Evolutionary conservation across 2,113 vertebrate species (phyloP).

Genomic region (Chamaea fasciata): DNA sequence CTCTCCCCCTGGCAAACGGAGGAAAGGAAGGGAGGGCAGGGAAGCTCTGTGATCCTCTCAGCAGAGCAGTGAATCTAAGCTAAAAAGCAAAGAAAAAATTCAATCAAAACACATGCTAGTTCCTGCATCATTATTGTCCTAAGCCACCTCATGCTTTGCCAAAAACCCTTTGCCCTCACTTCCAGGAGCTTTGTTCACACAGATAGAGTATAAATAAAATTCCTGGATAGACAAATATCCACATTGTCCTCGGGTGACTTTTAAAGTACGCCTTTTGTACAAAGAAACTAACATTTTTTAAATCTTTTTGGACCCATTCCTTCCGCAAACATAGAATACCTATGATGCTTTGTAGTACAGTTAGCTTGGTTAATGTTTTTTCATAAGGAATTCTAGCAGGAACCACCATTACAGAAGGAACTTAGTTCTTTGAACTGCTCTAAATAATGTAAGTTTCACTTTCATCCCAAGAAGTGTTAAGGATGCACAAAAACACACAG

Average conservation of each 20-base stretch:
- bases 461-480: slow-evolving; percentile 64
- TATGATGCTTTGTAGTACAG: slow-evolving; percentile 44
- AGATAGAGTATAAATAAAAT: slow-evolving; percentile 44
- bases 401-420: slow-evolving; percentile 53
- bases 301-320: slow-evolving; percentile 41
- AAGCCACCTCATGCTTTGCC: slow-evolving; percentile 17
- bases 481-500: slow-evolving; percentile 66
- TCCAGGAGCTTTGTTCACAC: slow-evolving; percentile 48
- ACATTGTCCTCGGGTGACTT: slow-evolving; percentile 32
- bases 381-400: slow-evolving; percentile 53
- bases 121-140: slow-evolving; percentile 41
- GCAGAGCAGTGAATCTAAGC: slow-evolving; percentile 22
- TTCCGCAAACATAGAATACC: slow-evolving; percentile 47
- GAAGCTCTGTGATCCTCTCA: not conserved
- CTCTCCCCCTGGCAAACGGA: not conserved
- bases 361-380: slow-evolving; percentile 47
- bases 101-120: slow-evolving; percentile 20
- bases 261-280: slow-evolving; percentile 12
- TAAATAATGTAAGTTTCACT: slow-evolving; percentile 57
- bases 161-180: slow-evolving; percentile 38
- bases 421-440: slow-evolving; percentile 49
- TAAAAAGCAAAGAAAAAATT: slow-evolving; percentile 40
- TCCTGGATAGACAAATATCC: slow-evolving; percentile 48
- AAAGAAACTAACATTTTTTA: slow-evolving; percentile 44
- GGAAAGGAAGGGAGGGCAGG: not conserved